A percentile compares a stretch with the other conserved stretches of the same genome.
These are phyloP conservation scores for Nyleta sp. DNA, from an alignment of 2,888 invertebrate genomes.

Conservation along the genomic window DNA sequence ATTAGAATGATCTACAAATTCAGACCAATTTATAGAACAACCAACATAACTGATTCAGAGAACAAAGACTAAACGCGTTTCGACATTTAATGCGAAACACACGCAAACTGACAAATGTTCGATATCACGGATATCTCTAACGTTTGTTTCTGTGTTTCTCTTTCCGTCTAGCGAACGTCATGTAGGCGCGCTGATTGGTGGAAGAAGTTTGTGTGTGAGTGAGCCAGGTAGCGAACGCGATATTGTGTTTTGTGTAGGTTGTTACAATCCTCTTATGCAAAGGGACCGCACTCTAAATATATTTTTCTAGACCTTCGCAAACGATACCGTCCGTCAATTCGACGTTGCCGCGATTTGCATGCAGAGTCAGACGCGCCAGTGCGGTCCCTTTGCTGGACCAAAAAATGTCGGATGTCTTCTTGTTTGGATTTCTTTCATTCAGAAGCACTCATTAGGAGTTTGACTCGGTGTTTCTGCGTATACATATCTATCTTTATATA, in stretches of 20 bases:
- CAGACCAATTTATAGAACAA: not conserved
- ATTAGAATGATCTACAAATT: not conserved
- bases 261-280: conserved; percentile 46
- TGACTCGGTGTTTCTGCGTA: conserved; percentile 69
- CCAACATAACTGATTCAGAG: conserved; percentile 2
- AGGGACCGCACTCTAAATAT: conserved; percentile 21
- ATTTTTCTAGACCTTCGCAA: too few species aligned
- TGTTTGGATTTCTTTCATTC: conserved; percentile 61
- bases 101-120: conserved; percentile 38
- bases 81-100: conserved; percentile 34
- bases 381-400: conserved; percentile 32
- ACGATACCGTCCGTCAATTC: too few species aligned
- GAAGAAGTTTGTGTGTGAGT: conserved; percentile 82
- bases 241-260: conserved; percentile 71
- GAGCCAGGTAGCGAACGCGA: conserved; percentile 80
- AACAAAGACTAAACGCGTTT: conserved; percentile 10
- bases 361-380: not conserved
- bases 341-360: not conserved
- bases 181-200: conserved; percentile 82
- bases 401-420: conserved; percentile 52
- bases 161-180: conserved; percentile 81
- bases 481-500: conserved; percentile 70
- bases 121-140: conserved; percentile 68
- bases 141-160: conserved; percentile 79
- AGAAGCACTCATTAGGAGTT: conserved; percentile 69